These are phyloP conservation scores for Dasyornis broadbenti DNA, from an alignment of 2,113 vertebrate genomes.

Conservation along the genomic window DNA sequence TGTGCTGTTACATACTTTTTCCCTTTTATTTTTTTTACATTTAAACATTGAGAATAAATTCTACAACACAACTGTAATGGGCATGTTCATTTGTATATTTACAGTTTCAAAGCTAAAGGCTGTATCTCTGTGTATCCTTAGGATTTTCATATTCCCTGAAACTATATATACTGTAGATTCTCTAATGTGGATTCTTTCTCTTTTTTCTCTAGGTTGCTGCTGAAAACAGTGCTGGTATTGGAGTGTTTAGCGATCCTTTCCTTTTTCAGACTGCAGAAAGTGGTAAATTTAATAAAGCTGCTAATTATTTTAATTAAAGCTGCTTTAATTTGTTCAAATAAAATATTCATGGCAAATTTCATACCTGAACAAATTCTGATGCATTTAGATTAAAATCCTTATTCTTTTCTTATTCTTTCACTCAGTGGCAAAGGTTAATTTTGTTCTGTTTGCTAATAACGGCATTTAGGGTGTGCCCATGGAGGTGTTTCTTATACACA, in stretches of 20 bases:
- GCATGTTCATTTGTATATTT: background rate
- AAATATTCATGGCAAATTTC: background rate
- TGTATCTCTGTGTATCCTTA: background rate
- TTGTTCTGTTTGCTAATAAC: background rate
- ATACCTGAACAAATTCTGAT: background rate
- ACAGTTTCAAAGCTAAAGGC: background rate
- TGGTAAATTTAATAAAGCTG: slow-evolving; percentile 75
- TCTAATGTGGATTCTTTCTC: background rate
- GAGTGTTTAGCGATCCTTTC: slow-evolving; percentile 85
- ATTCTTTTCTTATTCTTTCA: background rate
- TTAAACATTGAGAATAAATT: background rate
- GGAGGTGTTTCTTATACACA: background rate
- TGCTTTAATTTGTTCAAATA: background rate
- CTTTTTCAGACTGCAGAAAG: slow-evolving; percentile 95
- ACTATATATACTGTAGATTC: background rate
- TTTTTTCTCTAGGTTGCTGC: slow-evolving; percentile 85
- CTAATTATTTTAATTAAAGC: background rate
- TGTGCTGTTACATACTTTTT: background rate
- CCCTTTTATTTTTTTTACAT: background rate
- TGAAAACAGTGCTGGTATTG: slow-evolving; percentile 80
- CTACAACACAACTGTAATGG: background rate
- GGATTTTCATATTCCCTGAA: background rate
- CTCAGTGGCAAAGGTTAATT: background rate
- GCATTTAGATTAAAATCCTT: background rate
- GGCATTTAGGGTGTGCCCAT: background rate